These are phyloP conservation scores for Opisthocomus hoazin DNA, from an alignment of 2,113 vertebrate genomes.

Conservation along the genomic window DNA sequence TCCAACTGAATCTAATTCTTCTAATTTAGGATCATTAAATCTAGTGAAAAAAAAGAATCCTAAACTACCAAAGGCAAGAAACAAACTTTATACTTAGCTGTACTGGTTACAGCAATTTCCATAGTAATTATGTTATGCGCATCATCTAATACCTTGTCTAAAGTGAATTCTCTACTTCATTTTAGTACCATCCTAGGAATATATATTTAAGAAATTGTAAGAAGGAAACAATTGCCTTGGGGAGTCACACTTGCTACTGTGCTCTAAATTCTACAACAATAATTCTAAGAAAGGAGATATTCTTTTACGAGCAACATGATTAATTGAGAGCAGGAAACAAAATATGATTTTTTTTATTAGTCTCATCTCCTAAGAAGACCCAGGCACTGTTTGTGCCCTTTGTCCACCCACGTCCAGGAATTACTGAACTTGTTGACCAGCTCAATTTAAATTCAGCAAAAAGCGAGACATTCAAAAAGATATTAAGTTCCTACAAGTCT, in stretches of 20 bases:
- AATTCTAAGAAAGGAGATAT: neutral
- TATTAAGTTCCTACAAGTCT: neutral
- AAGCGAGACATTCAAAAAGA: neutral
- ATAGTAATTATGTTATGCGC: neutral
- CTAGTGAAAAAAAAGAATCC: neutral
- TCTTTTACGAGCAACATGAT: neutral
- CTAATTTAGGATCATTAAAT: neutral
- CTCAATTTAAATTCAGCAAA: neutral
- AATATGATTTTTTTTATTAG: neutral
- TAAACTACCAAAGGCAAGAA: neutral
- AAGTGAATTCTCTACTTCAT: neutral
- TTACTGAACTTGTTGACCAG: neutral
- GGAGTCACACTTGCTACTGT: neutral
- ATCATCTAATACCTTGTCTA: slow-evolving; percentile 12
- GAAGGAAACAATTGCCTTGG: neutral
- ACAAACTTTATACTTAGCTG: neutral
- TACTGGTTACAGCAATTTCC: slow-evolving; percentile 1
- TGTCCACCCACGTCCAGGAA: neutral
- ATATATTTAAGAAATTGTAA: neutral
- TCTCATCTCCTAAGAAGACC: neutral
- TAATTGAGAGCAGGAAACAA: neutral
- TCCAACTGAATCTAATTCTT: neutral
- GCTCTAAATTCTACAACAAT: neutral
- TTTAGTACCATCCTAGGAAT: neutral
- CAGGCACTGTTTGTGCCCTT: neutral